Evolutionary conservation across 2,113 vertebrate genomes (phyloP).

Genomic region (Chaetorhynchus papuensis): DNA sequence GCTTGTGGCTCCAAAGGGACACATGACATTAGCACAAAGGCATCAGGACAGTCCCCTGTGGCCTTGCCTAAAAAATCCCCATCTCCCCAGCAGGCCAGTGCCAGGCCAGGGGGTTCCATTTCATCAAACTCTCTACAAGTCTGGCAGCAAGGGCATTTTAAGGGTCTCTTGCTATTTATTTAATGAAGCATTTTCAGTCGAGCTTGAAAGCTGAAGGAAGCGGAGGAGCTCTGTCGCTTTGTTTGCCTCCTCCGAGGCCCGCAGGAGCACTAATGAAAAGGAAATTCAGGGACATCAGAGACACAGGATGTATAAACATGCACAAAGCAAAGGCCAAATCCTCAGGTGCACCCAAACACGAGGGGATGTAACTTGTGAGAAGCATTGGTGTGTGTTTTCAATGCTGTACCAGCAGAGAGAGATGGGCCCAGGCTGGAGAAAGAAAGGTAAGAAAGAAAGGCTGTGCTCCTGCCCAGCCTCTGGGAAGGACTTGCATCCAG

Average conservation of each 20-base stretch:
- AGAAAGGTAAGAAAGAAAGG: not conserved
- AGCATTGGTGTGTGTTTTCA: not conserved
- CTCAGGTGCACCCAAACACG: not conserved
- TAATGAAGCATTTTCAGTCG: not conserved
- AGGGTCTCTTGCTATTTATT: not conserved
- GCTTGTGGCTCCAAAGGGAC: too few species aligned
- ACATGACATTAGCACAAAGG: not conserved
- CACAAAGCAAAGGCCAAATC: not conserved
- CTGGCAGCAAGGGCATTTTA: not conserved
- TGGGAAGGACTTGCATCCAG: not conserved
- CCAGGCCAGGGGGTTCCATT: not conserved
- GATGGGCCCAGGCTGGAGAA: not conserved
- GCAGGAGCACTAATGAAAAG: not conserved
- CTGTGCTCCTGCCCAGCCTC: not conserved
- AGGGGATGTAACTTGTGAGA: not conserved
- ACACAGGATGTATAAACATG: not conserved
- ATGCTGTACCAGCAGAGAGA: not conserved
- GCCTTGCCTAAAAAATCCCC: not conserved
- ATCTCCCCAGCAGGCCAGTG: not conserved
- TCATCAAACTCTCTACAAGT: not conserved
- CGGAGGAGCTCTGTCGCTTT: not conserved
- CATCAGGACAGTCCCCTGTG: not conserved
- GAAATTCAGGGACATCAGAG: constrained; percentile 6
- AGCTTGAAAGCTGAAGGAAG: not conserved
- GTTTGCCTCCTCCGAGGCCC: not conserved